Base-by-base conservation (phyloP, 2,888 invertebrate species). In the Drosophila atripex region DNA sequence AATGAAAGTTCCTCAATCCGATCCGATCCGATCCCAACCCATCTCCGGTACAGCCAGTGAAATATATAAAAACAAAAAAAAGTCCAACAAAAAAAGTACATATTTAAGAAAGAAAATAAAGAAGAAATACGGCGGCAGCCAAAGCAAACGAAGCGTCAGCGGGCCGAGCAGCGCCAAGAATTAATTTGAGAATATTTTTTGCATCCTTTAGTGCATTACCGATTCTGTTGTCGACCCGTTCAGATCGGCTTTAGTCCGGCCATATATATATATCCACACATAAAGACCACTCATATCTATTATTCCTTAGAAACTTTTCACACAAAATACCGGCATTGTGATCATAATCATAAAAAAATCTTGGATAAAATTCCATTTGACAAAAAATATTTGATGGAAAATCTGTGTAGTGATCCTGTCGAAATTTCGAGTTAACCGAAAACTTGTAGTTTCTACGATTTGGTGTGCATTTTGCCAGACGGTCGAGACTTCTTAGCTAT, bases 181-280 rank as follows among this genome's bases (percentile, higher is more conserved):
- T 88, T 86, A 85, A 88, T 82, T 90, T 88, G 89, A 90, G 88
- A 90, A 89, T 83, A 84, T 89, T 91, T 90, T 91, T 91, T 91
- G 91, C 91, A 91, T 91, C 90, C 91, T 90, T 90, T 91, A 91
- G 91, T 91, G 91, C 91, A 91, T 91, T 91, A 88, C 90, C 89
- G 88, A 88, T 90, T 91, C 89, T 90, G 91, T 90, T 88, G 89
- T 89, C 90, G 90, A 91, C 80, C 89, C 88, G 91, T 89, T 77
- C 88, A 89, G 90, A 90, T 89, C 90, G 84, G 61, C 63, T 54
- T 43, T 72, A 72, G 73, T 69, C 66, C 83, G 83, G 79, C 75
- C 79, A 53, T 60, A 53, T 73, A 70, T 78, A 75, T 77, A 82
- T 75, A 74, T 58, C 61, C 69, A 65, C 8, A 5, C 49, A 47